Evolutionary conservation across 2,113 vertebrate species (phyloP).

Genomic region (Eublepharis macularius): DNA sequence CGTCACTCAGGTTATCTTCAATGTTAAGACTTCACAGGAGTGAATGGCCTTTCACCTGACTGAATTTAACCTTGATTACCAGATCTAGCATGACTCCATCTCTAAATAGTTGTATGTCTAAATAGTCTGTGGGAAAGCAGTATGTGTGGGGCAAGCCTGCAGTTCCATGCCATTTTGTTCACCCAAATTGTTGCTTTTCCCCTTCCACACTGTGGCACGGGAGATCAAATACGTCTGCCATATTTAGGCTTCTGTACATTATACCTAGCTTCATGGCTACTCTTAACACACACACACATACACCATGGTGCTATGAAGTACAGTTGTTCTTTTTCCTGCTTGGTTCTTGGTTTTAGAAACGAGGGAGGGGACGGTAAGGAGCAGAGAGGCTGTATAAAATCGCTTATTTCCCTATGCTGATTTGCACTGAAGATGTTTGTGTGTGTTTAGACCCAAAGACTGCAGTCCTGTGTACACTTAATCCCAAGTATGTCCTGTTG

Average conservation of each 20-base stretch:
- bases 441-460: background rate
- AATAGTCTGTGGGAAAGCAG: slow-evolving; percentile 41
- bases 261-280: slow-evolving; percentile 36
- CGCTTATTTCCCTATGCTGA: background rate
- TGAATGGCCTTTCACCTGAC: background rate
- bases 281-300: background rate
- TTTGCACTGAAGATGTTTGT: background rate
- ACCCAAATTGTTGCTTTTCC: slow-evolving; percentile 50
- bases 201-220: slow-evolving; percentile 22
- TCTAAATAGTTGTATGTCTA: slow-evolving; percentile 42
- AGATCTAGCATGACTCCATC: slow-evolving; percentile 41
- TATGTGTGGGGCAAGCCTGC: slow-evolving; percentile 39
- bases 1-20: too few relatives aligned
- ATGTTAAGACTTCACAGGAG: slow-evolving; percentile 22
- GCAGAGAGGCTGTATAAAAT: too few relatives aligned
- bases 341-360: slow-evolving; percentile 46
- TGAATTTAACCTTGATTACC: slow-evolving; percentile 47
- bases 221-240: slow-evolving; percentile 48
- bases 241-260: slow-evolving; percentile 43
- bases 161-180: slow-evolving; percentile 50
- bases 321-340: slow-evolving; percentile 48
- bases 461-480: background rate
- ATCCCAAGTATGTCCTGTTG: background rate
- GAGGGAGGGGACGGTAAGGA: background rate
- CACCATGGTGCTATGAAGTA: slow-evolving; percentile 21